Base-by-base conservation (phyloP, 2,888 invertebrate genomes). In the Drosophila buzzatii region DNA sequence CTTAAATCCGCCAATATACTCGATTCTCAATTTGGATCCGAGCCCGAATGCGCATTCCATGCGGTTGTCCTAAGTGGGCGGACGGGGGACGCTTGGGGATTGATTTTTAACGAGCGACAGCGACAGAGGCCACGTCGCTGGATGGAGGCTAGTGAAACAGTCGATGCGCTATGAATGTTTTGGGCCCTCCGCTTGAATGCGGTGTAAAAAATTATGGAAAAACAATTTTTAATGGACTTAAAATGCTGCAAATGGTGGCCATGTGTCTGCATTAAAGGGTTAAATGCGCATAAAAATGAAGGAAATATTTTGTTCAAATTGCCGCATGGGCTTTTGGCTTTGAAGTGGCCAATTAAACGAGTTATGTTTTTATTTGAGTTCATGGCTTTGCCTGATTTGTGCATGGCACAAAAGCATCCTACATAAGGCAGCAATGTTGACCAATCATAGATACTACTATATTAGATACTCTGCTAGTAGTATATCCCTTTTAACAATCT, bases 91-190 rank as follows among this genome's bases (percentile, higher is more conserved):
- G 68, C 72, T 70, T 79, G 90, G 90, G 90, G 90, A 87, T 87
- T 87, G 86, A 87, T 87, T 87, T 87, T 87, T 87, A 87, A 87
- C 86, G 86, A 87, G 90, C 90, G 69, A 61, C 79, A 70, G 57
- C 45, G 27, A 58, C 41, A 53, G 57, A 41, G 27, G 55, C 41
- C 49, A 47, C 49, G 31, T 37, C 23, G 41, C 39, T 52, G 51
- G 59, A 52, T 41, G 62, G 76, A 47, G 60, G 60, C 73, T 73
- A 63, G 66, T 69, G 80, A 39, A 59, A 49, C 55, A 69, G 57
- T 63, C 60, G 76, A 68, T 71, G 71, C 70, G 69, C 77, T 79
- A 74, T 75, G 65, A 73, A 74, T 74, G 70, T 79, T 73, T 78
- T 67, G 66, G 37, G 39, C 60, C 60, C 51, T 33, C 55, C 63